Evolutionary conservation across 1,140 invertebrate genomes (phyloP).

Genomic region (Drosophila sulfurigaster): DNA sequence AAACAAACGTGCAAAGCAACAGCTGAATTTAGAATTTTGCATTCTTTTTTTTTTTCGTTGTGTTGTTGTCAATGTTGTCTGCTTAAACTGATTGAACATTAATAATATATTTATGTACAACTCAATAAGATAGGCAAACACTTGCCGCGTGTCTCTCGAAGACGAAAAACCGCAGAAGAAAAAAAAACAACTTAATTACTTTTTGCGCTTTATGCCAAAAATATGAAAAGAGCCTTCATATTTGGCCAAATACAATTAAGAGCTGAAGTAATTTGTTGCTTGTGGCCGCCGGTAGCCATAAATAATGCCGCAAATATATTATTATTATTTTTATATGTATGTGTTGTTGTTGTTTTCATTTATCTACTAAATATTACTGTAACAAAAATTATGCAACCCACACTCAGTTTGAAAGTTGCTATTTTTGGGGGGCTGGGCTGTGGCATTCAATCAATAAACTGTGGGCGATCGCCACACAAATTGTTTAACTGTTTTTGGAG

Average conservation of each 20-base stretch:
- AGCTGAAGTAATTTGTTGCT: conserved; percentile 66
- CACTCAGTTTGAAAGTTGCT: conserved; percentile 48
- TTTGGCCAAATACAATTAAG: conserved; percentile 67
- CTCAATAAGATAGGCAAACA: conserved; percentile 64
- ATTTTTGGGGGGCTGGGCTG: conserved; percentile 37
- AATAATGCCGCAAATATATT: conserved; percentile 51
- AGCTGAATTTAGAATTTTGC: conserved; percentile 51
- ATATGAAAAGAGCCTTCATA: conserved; percentile 63
- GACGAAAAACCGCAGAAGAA: conserved; percentile 7
- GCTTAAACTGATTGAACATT: conserved; percentile 53
- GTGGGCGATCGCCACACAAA: conserved; percentile 22
- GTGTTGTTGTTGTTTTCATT: conserved; percentile 12
- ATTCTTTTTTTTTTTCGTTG: conserved; percentile 13
- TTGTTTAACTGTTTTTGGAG: conserved; percentile 51
- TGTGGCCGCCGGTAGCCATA: conserved; percentile 72
- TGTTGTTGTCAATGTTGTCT: conserved; percentile 28
- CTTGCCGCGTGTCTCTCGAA: conserved; percentile 50
- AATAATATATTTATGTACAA: conserved; percentile 40
- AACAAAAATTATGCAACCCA: conserved; percentile 68
- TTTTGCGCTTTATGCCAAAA: conserved; percentile 59
- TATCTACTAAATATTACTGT: conserved; percentile 19
- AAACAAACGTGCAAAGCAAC: conserved; percentile 52
- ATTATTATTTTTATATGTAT: conserved; percentile 34
- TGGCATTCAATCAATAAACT: conserved; percentile 10
- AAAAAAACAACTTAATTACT: conserved; percentile 76